These are phyloP conservation scores for Drosophila vallismaia DNA, from an alignment of 2,888 invertebrate genomes.

Conservation along the genomic window DNA sequence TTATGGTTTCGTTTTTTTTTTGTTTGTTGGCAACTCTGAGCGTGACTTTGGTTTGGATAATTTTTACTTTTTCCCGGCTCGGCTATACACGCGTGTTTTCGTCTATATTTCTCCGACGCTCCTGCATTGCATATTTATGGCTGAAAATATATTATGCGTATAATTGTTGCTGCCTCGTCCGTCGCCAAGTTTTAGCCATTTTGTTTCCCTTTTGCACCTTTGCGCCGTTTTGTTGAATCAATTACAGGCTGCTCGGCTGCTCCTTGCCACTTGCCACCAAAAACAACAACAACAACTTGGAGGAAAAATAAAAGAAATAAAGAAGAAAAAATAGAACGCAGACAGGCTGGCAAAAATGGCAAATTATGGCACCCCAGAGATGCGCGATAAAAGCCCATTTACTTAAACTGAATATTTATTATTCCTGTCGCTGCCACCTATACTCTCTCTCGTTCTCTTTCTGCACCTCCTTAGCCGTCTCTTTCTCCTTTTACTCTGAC, in stretches of 20 bases:
- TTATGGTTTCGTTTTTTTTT: conserved; percentile 48
- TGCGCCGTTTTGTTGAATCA: conserved; percentile 73
- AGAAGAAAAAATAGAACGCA: conserved; percentile 28
- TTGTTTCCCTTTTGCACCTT: conserved; percentile 63
- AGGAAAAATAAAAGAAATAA: conserved; percentile 22
- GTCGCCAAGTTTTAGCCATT: conserved; percentile 35
- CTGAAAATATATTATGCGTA: conserved; percentile 74
- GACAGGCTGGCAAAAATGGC: conserved; percentile 71
- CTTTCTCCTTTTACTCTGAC: conserved; percentile 37
- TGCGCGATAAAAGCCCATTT: conserved; percentile 79
- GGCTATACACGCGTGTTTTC: conserved; percentile 22
- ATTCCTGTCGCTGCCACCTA: conserved; percentile 73
- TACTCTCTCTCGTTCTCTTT: conserved; percentile 10
- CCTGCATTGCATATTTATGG: conserved; percentile 57
- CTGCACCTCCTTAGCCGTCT: background rate
- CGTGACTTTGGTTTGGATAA: conserved; percentile 49
- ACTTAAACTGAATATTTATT: conserved; percentile 80
- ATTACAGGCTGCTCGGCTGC: conserved; percentile 58
- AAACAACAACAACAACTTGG: conserved; percentile 19
- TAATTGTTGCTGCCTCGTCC: conserved; percentile 68
- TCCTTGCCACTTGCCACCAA: conserved; percentile 10
- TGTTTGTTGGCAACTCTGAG: conserved; percentile 11
- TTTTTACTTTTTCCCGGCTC: conserved; percentile 38
- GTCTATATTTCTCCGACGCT: background rate
- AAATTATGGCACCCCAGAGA: conserved; percentile 80